Evolutionary conservation across 2,113 vertebrate species (phyloP).

Genomic region (Chloropsis hardwickii): DNA sequence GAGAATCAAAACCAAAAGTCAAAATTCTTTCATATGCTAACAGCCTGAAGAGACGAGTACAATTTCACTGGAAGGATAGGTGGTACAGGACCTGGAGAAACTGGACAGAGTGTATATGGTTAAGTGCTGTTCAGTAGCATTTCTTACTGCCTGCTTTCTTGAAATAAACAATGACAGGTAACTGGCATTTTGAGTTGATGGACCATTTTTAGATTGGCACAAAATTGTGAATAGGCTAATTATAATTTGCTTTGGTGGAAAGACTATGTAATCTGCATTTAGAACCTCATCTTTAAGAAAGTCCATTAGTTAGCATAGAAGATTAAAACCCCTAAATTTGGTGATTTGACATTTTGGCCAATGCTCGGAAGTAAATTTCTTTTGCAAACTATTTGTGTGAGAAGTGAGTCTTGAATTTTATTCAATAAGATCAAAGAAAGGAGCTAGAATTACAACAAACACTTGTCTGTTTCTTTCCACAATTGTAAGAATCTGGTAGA

Average conservation of each 20-base stretch:
- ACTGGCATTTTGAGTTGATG: background rate
- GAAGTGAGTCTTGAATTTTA: background rate
- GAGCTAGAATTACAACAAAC: background rate
- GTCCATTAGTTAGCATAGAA: background rate
- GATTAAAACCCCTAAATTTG: background rate
- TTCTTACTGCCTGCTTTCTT: background rate
- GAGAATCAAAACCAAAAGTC: background rate
- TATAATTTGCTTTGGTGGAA: background rate
- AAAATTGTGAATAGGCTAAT: background rate
- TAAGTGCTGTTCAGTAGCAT: background rate
- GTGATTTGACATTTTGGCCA: background rate
- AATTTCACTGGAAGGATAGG: background rate
- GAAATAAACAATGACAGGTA: background rate
- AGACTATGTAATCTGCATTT: background rate
- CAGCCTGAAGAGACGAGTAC: rapidly evolving
- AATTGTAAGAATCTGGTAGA: background rate
- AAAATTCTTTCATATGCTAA: background rate
- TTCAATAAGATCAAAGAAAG: background rate
- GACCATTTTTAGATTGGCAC: background rate
- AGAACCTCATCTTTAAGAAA: background rate
- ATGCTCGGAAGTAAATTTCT: background rate
- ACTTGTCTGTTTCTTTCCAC: background rate
- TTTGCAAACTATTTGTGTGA: background rate
- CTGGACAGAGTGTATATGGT: background rate
- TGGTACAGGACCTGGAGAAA: background rate